Percentiles rank a stretch among this genome's conserved stretches.
These are phyloP conservation scores for Drosophila nigricruria DNA, from an alignment of 2,888 invertebrate genomes.

Conservation along the genomic window DNA sequence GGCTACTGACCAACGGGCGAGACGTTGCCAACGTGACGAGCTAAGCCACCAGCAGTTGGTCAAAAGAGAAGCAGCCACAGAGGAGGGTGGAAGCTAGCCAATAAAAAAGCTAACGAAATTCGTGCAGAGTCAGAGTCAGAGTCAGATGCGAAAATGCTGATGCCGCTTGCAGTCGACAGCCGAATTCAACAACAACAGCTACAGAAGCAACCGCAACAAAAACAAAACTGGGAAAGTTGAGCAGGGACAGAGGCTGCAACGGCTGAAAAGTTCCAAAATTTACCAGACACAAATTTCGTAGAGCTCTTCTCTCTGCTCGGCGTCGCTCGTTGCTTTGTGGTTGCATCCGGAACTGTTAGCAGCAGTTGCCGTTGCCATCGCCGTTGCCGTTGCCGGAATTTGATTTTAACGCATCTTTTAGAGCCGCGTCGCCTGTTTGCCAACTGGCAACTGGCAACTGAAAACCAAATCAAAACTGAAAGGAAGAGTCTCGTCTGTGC, in stretches of 20 bases:
- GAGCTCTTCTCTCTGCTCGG: conserved; percentile 9
- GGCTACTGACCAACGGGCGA: conserved; percentile 31
- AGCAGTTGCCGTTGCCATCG: conserved; percentile 39
- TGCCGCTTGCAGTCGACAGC: conserved; percentile 53
- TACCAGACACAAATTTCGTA: conserved; percentile 56
- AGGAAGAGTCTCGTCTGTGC: conserved; percentile 27
- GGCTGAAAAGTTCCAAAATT: conserved; percentile 66
- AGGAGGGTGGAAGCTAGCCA: conserved; percentile 29
- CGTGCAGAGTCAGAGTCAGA: conserved; percentile 39
- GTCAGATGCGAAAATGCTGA: conserved; percentile 59
- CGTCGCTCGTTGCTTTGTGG: conserved; percentile 32
- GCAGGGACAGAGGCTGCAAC: conserved; percentile 24
- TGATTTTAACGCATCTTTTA: conserved; percentile 65
- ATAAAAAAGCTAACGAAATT: conserved; percentile 65
- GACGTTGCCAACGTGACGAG: conserved; percentile 38
- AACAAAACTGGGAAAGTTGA: conserved; percentile 69
- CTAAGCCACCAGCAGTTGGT: conserved; percentile 35
- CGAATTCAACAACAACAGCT: conserved; percentile 28
- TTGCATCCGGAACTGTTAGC: conserved; percentile 59
- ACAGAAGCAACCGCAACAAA: conserved; percentile 62
- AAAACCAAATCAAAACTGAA: conserved; percentile 30
- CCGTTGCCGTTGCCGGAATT: conserved; percentile 44
- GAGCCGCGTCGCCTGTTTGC: conserved; percentile 33
- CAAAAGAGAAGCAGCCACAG: conserved; percentile 5
- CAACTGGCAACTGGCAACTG: conserved; percentile 40